Percentiles rank a stretch among this genome's conserved stretches.
phyloP scores from a whole-genome alignment of 2,113 vertebrate genomes.

The Panthera leo region DNA sequence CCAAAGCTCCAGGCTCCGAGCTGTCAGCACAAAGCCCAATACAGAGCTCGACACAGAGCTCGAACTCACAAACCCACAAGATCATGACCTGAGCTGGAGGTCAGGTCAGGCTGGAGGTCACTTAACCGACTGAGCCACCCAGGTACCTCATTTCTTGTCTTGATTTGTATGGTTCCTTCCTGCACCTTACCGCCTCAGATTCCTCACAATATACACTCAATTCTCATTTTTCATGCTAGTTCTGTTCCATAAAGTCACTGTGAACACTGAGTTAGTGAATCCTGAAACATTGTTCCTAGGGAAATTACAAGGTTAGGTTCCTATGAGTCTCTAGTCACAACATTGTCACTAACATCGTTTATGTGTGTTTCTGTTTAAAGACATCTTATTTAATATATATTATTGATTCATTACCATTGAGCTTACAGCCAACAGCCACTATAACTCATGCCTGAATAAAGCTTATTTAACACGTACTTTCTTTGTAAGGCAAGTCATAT shows the following conservation, averaged over 20 bases:
- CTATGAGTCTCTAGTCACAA: neutral
- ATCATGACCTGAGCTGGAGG: no score
- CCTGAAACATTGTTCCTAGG: neutral
- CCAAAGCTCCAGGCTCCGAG: no score
- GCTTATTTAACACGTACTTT: neutral
- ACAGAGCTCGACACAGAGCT: no score
- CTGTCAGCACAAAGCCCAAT: no score
- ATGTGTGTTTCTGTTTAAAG: neutral
- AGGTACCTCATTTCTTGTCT: neutral
- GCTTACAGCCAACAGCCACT: neutral
- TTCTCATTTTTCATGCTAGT: neutral
- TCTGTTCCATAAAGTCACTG: neutral
- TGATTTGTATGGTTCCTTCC: neutral
- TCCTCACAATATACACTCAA: neutral
- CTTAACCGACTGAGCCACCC: no score
- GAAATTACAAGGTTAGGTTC: neutral
- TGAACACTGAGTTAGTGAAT: neutral
- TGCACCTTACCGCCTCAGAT: neutral
- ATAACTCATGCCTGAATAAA: neutral
- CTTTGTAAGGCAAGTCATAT: neutral
- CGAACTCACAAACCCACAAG: no score
- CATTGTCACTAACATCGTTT: neutral
- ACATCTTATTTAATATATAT: neutral
- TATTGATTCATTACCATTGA: neutral
- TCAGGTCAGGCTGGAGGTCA: no score